A percentile compares a stretch with the other conserved stretches of the same genome.
Evolutionary conservation across 2,888 invertebrate species (phyloP).

Genomic region (Eupithecia pulchellata): DNA sequence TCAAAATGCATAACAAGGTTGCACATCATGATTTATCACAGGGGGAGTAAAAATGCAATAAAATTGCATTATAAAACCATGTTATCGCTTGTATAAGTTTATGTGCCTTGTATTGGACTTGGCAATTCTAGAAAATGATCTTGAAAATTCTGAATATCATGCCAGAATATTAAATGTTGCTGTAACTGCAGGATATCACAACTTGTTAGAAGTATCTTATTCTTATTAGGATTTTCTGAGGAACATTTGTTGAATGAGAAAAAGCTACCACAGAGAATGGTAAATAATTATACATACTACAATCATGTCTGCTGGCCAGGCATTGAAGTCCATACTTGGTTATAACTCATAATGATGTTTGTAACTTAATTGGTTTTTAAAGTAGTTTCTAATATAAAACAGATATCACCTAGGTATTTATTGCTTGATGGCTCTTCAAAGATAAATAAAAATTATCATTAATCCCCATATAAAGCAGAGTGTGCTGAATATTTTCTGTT

Average conservation of each 20-base stretch:
- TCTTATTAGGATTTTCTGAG: not conserved
- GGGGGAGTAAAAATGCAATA: slow-evolving; percentile 63
- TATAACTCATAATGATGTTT: not conserved
- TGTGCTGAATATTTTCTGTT: slow-evolving; percentile 16
- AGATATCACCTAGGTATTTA: not conserved
- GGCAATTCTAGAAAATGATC: slow-evolving; percentile 53
- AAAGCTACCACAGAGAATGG: not conserved
- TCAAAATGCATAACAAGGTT: slow-evolving; percentile 34
- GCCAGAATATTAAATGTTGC: slow-evolving; percentile 39
- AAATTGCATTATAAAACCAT: slow-evolving; percentile 70
- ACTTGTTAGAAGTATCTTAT: not conserved
- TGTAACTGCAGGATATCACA: not conserved
- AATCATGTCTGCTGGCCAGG: not conserved
- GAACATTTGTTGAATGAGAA: not conserved
- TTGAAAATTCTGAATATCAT: slow-evolving; percentile 38
- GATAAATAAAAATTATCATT: not conserved
- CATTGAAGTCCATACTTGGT: not conserved
- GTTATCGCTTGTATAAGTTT: slow-evolving; percentile 79
- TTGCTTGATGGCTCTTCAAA: not conserved
- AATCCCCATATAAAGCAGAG: not conserved
- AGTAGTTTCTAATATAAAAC: not conserved
- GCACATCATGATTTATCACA: slow-evolving; percentile 53
- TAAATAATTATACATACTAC: not conserved
- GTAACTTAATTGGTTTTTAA: not conserved
- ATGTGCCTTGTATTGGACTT: slow-evolving; percentile 61